Base-by-base conservation (phyloP, 2,113 vertebrate species). In the Microcebus griseorufus region DNA sequence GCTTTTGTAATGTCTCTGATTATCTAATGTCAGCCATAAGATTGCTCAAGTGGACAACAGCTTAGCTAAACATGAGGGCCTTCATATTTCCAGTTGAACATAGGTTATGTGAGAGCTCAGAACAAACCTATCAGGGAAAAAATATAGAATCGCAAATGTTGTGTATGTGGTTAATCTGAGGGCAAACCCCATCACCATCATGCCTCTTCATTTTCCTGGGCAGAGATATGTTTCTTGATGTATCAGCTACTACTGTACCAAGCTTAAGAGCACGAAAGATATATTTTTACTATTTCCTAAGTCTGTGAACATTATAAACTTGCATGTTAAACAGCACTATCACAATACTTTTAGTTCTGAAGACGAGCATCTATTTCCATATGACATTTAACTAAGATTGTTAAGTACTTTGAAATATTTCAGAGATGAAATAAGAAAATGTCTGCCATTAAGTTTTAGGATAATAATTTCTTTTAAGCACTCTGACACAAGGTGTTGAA, bases 341-440 rank as follows among this genome's bases (percentile, higher is more conserved):
- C 32, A 82, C 9, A 34, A 53, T 80, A 39, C 85, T 42, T 87
- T 55, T 27, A 78, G 1, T 90, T 90, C 13, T 60, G 9, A 14
- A 88, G 22, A 8, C 5, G 88, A 76, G 13, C 11, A 87, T 48
- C 55, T 82, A 83, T 53, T 75, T 79, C 5, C 27, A 27, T 34
- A 62, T 3, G 60, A 89, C 89, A 9, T 27, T 86, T 27, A 27
- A 2, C 3, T 79, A 87, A 55, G 3, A 72, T 58, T 25, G 4
- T 55, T 67, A 64, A 67, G 14, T 73, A 48, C 13, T 95, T 42
- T 53, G 13, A 9, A 58, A 27, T 51, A 64, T 55, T 90, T 91
- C 79, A 23, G n/a, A 82, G 78, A 75, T 45, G 1, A 89, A 85
- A 93, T 86, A 18, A 92, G 29, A 90, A 97, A 73, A 80, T 67